Evolutionary conservation across 2,797 vertebrate genomes (phyloP).

Genomic region (Tragopan temminckii): DNA sequence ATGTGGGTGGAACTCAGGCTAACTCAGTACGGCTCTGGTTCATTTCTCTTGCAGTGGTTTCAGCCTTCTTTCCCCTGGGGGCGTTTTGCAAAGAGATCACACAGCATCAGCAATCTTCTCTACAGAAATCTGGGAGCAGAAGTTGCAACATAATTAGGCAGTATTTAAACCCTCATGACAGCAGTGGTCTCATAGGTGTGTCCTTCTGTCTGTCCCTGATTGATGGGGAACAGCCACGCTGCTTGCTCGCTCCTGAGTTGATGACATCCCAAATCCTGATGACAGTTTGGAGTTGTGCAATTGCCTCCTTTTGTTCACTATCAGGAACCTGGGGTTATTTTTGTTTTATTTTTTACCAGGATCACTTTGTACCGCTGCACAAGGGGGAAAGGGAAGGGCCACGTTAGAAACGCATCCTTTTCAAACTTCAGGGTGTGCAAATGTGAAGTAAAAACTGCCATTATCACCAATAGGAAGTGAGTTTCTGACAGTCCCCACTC

Average conservation of each 20-base stretch:
- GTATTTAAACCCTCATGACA: not conserved
- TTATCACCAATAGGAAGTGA: not conserved
- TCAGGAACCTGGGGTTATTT: not conserved
- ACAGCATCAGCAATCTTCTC: not conserved
- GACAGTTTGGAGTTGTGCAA: not conserved
- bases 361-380: not conserved
- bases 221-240: rapidly evolving
- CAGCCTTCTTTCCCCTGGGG: not conserved
- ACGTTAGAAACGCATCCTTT: not conserved
- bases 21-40: not conserved
- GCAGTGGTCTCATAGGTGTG: not conserved
- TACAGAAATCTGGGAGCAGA: not conserved
- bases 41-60: not conserved
- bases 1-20: not conserved
- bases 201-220: not conserved
- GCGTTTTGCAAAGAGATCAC: not conserved
- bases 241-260: not conserved
- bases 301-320: not conserved
- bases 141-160: not conserved
- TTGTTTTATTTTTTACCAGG: constrained; percentile 2
- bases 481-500: not conserved
- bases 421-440: not conserved
- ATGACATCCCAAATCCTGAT: not conserved
- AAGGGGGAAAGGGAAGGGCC: not conserved
- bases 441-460: not conserved